Evolutionary conservation across 2,113 vertebrate genomes (phyloP).

Genomic region (Sisor rabdophorus): DNA sequence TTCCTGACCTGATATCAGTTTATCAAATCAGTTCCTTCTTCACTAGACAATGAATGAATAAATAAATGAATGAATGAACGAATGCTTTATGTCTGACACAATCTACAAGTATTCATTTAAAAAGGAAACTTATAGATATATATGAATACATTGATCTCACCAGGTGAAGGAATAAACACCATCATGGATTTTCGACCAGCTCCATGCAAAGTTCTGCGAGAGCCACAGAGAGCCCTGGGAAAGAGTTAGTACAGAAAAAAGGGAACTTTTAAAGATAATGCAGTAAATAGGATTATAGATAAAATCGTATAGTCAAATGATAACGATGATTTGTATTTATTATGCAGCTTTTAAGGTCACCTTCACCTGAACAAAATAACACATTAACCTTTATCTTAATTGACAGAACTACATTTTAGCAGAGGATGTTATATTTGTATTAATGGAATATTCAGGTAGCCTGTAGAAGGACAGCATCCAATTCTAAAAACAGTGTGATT

Average conservation of each 20-base stretch:
- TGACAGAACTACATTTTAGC: not conserved
- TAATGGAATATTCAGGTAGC: too few relatives aligned
- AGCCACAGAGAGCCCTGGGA: constrained; percentile 70
- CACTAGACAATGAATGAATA: too few relatives aligned
- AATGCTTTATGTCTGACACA: not conserved
- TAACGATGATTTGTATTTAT: too few relatives aligned
- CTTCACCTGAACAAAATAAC: not conserved
- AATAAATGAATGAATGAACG: too few relatives aligned
- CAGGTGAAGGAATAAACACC: constrained; percentile 72
- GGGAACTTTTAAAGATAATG: too few relatives aligned
- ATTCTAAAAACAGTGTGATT: not conserved
- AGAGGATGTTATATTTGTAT: not conserved
- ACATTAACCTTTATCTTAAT: not conserved
- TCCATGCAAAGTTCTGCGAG: constrained; percentile 70
- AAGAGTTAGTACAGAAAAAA: not conserved
- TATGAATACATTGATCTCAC: constrained; percentile 56
- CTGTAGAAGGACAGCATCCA: not conserved
- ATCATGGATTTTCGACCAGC: constrained; percentile 70
- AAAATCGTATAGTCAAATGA: too few relatives aligned
- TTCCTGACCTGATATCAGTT: not conserved
- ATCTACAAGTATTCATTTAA: not conserved
- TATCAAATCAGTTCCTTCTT: not conserved
- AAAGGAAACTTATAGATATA: too few relatives aligned
- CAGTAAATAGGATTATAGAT: too few relatives aligned
- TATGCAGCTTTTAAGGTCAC: not conserved